These are phyloP conservation scores for Leptopilina drosophilae DNA, from an alignment of 2,888 invertebrate species.

Conservation along the genomic window DNA sequence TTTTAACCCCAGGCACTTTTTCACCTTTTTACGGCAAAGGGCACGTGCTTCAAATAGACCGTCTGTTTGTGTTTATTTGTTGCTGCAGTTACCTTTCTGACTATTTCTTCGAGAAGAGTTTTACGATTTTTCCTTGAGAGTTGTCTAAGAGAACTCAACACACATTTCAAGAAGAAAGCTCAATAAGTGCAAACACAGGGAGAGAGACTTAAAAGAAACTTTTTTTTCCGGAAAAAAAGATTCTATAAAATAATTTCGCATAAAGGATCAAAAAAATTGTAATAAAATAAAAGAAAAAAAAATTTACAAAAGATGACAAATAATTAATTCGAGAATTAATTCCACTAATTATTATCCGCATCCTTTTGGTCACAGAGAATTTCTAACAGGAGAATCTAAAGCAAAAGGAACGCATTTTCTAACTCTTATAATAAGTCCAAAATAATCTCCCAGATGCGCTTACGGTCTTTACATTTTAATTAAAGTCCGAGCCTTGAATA, in stretches of 20 bases:
- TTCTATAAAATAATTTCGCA: too few species aligned
- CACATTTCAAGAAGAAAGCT: conserved; percentile 11
- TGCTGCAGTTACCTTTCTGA: conserved; percentile 30
- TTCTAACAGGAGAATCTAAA: conserved; percentile 17
- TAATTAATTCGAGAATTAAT: conserved; percentile 40
- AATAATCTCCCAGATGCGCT: conserved; percentile 32
- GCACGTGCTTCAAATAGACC: conserved; percentile 31
- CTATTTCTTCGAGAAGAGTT: conserved; percentile 29
- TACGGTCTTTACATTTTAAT: conserved; percentile 27
- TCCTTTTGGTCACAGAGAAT: conserved; percentile 29
- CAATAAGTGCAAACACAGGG: background rate
- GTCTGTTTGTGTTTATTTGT: conserved; percentile 26
- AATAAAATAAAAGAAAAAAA: background rate
- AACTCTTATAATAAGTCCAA: conserved; percentile 31
- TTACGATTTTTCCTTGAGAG: conserved; percentile 30
- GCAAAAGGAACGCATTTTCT: conserved; percentile 8
- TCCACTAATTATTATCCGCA: conserved; percentile 18
- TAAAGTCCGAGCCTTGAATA: conserved; percentile 17
- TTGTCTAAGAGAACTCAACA: conserved; percentile 28
- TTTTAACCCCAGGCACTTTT: conserved; percentile 39
- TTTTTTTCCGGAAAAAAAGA: background rate
- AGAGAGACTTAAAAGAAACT: background rate
- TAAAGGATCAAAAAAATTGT: too few species aligned
- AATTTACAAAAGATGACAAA: background rate
- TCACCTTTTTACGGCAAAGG: conserved; percentile 15